A percentile compares a stretch with the other conserved stretches of the same genome.
Evolutionary conservation across 2,113 vertebrate species (phyloP).

Genomic region (Jacana jacana): DNA sequence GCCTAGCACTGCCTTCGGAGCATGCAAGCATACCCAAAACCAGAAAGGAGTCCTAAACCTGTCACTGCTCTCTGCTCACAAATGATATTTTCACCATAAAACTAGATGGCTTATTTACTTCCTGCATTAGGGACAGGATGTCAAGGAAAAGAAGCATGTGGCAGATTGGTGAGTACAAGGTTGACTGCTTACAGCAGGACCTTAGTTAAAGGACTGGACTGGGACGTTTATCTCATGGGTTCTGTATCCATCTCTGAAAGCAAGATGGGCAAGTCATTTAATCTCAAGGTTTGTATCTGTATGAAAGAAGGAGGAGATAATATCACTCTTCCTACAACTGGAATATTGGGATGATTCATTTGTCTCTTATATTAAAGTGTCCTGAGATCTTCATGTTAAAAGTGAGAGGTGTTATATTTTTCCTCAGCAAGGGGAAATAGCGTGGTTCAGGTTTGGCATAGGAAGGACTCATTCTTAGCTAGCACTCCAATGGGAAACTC

Average conservation of each 20-base stretch:
- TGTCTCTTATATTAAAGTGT: neutral
- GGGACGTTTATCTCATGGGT: neutral
- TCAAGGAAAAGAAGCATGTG: neutral
- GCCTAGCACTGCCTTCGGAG: neutral
- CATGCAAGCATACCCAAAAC: neutral
- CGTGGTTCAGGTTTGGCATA: neutral
- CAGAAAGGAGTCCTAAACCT: neutral
- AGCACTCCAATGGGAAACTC: neutral
- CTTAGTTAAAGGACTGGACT: neutral
- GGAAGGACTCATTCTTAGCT: neutral
- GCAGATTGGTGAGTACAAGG: neutral
- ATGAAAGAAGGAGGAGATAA: neutral
- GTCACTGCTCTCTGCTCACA: neutral
- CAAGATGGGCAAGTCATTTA: neutral
- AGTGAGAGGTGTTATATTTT: neutral
- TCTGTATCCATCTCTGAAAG: neutral
- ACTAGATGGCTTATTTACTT: neutral
- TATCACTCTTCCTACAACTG: neutral
- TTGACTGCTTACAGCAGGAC: neutral
- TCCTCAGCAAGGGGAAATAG: neutral
- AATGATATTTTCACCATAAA: neutral
- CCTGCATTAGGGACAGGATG: neutral
- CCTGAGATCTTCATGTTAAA: neutral
- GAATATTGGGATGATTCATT: neutral
- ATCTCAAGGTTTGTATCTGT: neutral